Percentiles rank a stretch among this genome's conserved stretches.
Evolutionary conservation across 2,888 invertebrate species (phyloP).

Genomic region (Aphidius colemani): DNA sequence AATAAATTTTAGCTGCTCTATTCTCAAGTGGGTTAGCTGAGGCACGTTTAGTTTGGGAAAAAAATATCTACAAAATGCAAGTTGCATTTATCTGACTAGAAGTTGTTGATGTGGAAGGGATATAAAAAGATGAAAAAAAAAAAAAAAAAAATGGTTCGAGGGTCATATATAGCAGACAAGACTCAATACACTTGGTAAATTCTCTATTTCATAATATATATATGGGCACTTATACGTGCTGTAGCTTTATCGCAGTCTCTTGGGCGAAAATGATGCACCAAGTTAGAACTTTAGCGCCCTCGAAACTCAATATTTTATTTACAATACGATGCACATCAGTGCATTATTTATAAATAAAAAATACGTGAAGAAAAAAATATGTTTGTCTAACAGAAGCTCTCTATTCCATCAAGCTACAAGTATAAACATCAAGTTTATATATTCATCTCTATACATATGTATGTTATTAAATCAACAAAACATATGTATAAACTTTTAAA

Average conservation of each 20-base stretch:
- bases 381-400: too few species aligned
- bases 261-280: too few species aligned
- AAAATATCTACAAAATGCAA: constrained; percentile 18
- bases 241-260: too few species aligned
- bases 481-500: too few species aligned
- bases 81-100: not conserved
- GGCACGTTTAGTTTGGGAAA: constrained; percentile 8
- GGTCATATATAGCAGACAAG: constrained; percentile 16
- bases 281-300: constrained; percentile 18
- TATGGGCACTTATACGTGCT: not conserved
- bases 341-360: too few species aligned
- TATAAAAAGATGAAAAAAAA: too few species aligned
- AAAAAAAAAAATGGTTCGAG: constrained; percentile 3
- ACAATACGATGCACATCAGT: constrained; percentile 18
- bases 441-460: too few species aligned
- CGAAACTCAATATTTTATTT: constrained; percentile 22
- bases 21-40: constrained; percentile 16
- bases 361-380: too few species aligned
- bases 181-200: constrained; percentile 9
- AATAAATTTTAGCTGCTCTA: constrained; percentile 22
- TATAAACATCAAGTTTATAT: too few species aligned
- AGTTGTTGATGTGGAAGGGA: too few species aligned
- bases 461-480: too few species aligned
- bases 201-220: constrained; percentile 4
- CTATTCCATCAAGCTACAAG: too few species aligned